phyloP scores from a whole-genome alignment of 2,113 vertebrate species.

The Tympanuchus pallidicinctus region DNA sequence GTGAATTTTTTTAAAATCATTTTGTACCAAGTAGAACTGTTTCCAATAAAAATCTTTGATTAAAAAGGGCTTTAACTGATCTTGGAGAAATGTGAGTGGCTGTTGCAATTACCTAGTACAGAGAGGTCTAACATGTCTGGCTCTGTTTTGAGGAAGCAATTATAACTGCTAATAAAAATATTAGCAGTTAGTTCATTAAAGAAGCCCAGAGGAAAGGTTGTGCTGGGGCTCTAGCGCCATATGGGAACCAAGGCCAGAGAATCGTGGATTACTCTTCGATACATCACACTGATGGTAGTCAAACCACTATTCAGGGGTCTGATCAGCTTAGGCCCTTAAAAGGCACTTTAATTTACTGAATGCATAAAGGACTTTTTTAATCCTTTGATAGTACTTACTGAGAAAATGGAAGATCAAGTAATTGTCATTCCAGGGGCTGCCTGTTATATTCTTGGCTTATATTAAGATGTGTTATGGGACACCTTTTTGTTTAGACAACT shows the following conservation, averaged over 20 bases:
- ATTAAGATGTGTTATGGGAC: background rate
- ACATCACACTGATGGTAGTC: background rate
- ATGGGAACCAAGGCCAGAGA: background rate
- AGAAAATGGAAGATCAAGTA: background rate
- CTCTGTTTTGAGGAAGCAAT: background rate
- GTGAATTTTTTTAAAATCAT: fast-evolving
- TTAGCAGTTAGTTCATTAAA: background rate
- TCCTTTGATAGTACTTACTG: background rate
- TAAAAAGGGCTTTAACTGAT: background rate
- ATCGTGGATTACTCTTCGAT: background rate
- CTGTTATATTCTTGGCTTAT: background rate
- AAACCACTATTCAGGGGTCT: background rate
- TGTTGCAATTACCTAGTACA: background rate
- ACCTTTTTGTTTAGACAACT: background rate
- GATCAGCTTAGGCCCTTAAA: background rate
- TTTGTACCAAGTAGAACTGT: background rate
- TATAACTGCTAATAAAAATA: too few relatives aligned
- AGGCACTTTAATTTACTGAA: background rate
- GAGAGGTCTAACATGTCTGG: background rate
- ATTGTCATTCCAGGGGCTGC: background rate
- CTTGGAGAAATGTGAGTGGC: background rate
- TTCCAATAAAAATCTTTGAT: background rate
- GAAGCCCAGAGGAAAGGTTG: background rate
- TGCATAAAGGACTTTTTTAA: background rate
- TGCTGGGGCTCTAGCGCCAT: background rate